Evolutionary conservation across 2,888 invertebrate species (phyloP).

Genomic region (Scelioninae gen. 1): DNA sequence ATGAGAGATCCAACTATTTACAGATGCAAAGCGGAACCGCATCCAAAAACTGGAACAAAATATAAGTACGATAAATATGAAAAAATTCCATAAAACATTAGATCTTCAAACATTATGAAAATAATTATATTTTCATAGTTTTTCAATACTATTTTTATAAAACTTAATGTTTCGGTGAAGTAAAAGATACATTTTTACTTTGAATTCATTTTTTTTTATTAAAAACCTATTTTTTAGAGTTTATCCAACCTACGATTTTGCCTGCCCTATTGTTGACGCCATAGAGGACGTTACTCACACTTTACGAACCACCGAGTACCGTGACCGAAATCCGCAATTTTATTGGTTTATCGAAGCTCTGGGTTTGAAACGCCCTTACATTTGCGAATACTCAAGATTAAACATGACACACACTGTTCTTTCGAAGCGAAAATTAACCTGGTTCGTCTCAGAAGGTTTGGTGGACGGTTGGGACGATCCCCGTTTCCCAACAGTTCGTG

Average conservation of each 20-base stretch:
- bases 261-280: conserved; percentile 99
- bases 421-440: conserved; percentile 98
- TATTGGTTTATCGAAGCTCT: conserved; percentile 97
- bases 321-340: conserved; percentile 98
- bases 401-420: conserved; percentile 99
- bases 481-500: conserved; percentile 98
- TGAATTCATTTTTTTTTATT: neutral
- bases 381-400: conserved; percentile 96
- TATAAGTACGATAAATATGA: conserved; percentile 98
- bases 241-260: conserved; percentile 99
- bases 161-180: too few relatives aligned
- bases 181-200: neutral
- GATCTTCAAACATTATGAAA: too few relatives aligned
- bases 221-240: conserved; percentile 87
- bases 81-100: too few relatives aligned
- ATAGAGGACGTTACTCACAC: conserved; percentile 99
- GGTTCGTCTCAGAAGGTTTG: conserved; percentile 97
- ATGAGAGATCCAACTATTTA: conserved; percentile 99
- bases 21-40: conserved; percentile 97
- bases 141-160: too few relatives aligned
- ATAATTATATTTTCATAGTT: too few relatives aligned
- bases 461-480: conserved; percentile 99
- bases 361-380: conserved; percentile 93
- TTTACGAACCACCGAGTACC: conserved; percentile 98
- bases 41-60: conserved; percentile 96